Evolutionary conservation across 1,140 invertebrate species (phyloP), one percentile per base, ranked within the genome.

Genomic region (Dendroctonus ponderosae): DNA sequence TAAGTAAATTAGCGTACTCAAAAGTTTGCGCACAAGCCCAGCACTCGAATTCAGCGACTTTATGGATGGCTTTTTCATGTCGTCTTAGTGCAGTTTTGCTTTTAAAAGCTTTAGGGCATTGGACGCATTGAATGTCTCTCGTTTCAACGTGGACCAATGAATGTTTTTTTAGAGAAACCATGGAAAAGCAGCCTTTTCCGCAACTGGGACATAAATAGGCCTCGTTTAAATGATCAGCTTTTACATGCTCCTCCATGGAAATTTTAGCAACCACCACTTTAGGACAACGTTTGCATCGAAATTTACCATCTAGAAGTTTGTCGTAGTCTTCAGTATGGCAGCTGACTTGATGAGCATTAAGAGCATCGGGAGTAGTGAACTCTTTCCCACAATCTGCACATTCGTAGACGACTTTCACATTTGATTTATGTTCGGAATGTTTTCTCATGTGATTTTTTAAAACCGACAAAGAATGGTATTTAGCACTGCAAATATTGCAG

Each of bases 61-160:
- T 14, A 42, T 66, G 64, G 2, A 59, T 40, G 5, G 58, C 62
- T 26, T 72, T 50, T 39, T 65, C 9, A 48, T 71, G 70, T 58
- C 59, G 64, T 41, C 44, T 69, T 8, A 70, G 14, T 6, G 51
- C 42, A n/a, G 60, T 44, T 40, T 59, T 62, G 37, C 43, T 44
- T 48, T 82, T 81, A 71, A 88, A 89, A 0, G 81, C 81, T 77
- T 87, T 85, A 3, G 83, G 83, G 70, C 87, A 89, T 2, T 82
- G 75, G 39, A 84, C 83, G 73, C 89, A 91, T 0, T 85, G 83
- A 41, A 61, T 48, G 6, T 14, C 41, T 11, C 42, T 52, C 38
- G 38, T 12, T 6, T n/a, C 44, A 0, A 14, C 48, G 37, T 67
- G 65, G 6, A 44, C n/a, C 7, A 26, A 9, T 48, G 61, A 49